These are phyloP conservation scores for Aspiorhynchus laticeps DNA, from an alignment of 2,113 vertebrate species.

Conservation along the genomic window DNA sequence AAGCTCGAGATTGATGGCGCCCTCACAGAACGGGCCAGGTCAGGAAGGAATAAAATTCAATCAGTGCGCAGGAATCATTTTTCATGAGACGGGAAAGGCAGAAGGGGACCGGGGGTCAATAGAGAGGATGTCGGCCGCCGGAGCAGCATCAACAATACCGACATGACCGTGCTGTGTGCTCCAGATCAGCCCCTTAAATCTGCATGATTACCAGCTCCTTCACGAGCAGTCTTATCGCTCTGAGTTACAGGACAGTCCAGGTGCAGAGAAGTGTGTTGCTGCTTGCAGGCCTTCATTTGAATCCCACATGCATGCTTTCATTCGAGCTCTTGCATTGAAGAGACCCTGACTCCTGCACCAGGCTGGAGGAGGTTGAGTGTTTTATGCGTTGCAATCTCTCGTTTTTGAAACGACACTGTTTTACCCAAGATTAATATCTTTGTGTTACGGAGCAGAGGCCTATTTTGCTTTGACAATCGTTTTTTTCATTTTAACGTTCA, in stretches of 20 bases:
- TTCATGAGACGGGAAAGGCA: constrained; percentile 83
- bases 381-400: background rate
- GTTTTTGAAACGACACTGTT: background rate
- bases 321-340: background rate
- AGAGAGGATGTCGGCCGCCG: constrained; percentile 77
- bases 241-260: background rate
- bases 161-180: constrained; percentile 25
- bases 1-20: constrained; percentile 89
- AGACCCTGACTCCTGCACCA: background rate
- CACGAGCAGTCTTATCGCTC: background rate
- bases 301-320: background rate
- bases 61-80: constrained; percentile 84
- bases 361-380: no score
- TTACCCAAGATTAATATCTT: background rate
- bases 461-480: background rate
- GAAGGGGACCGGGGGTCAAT: constrained; percentile 78
- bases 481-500: background rate
- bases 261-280: background rate
- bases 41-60: constrained; percentile 91
- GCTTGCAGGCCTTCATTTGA: background rate
- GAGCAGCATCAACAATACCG: constrained; percentile 69
- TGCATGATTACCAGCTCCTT: constrained; percentile 8
- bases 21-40: constrained; percentile 80
- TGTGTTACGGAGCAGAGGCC: background rate
- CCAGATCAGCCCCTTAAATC: constrained; percentile 26